Percentiles rank a stretch among this genome's conserved stretches.
phyloP scores from a whole-genome alignment of 2,888 invertebrate species.

The Lypha dubia region DNA sequence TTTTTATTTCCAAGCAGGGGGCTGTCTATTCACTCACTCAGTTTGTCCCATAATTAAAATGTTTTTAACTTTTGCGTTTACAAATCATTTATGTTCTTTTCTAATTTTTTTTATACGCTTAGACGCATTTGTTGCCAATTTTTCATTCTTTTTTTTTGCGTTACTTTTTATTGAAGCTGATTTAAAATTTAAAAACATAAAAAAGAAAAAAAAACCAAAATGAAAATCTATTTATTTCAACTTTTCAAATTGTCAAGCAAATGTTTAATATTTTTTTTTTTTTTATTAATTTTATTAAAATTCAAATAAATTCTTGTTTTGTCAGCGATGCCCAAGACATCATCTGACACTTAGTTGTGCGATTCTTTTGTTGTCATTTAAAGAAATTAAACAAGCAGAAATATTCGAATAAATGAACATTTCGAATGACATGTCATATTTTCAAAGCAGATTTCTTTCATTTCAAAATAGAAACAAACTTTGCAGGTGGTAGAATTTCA shows the following conservation, averaged over 20 bases:
- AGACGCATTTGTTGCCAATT: conserved; percentile 55
- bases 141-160: conserved; percentile 27
- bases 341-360: conserved; percentile 35
- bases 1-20: conserved; percentile 39
- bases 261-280: conserved; percentile 34
- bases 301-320: conserved; percentile 11
- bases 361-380: conserved; percentile 53
- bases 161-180: conserved; percentile 47
- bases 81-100: conserved; percentile 27
- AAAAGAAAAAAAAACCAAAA: conserved; percentile 5
- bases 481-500: conserved; percentile 66
- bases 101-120: conserved; percentile 1
- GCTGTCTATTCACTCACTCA: conserved; percentile 34
- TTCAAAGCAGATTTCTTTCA: neutral
- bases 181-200: conserved; percentile 38
- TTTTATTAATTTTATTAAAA: conserved; percentile 22
- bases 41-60: conserved; percentile 17
- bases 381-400: conserved; percentile 47
- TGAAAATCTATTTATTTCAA: conserved; percentile 21
- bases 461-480: conserved; percentile 14
- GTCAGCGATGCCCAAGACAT: conserved; percentile 8
- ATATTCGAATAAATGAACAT: neutral
- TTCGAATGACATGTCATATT: conserved; percentile 43
- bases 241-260: conserved; percentile 32
- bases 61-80: neutral